Evolutionary conservation across 2,888 invertebrate species (phyloP), one percentile per base, ranked within the genome.

Genomic region (Drosophila trichaetosa): DNA sequence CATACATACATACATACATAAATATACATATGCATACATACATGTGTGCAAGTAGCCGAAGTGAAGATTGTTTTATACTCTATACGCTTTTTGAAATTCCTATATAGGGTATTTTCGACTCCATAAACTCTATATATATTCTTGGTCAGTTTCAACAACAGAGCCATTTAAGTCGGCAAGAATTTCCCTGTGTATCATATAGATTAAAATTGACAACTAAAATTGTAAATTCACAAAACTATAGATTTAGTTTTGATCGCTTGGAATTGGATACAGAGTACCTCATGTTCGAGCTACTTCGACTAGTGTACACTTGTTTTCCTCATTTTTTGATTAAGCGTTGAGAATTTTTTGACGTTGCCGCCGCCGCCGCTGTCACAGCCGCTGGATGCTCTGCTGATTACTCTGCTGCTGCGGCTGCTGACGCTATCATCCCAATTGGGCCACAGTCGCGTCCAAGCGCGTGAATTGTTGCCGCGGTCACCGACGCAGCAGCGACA

Each of bases 301-400:
- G 27, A n/a, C 27, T 38, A 18, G 27, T 13, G 27, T 4, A n/a
- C 38, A 18, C 31, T 53, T 52, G 48, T 61, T 65, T 68, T 65
- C 56, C 51, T 63, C 53, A 56, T 71, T 76, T 72, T 88, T 82
- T 90, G 87, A 84, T 84, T 86, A 79, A 88, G 74, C 73, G 73
- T 73, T 73, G 87, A 83, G 90, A 89, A 86, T 87, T 79, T 88
- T 85, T 90, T 83, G 86, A 87, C 82, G 76, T 68, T 61, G 74
- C 67, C 70, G 74, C 69, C 70, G 74, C 69, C 51, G 71, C 33
- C 64, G 76, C 31, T 48, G 62, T 11, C 56, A 69, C 24, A 29
- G 54, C 24, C 61, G 38, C 34, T 51, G 53, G 42, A 48, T 69
- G 65, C 16, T 36, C 59, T 18, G 42, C 46, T 6, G 49, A 63